These are phyloP conservation scores for Beroe ovata DNA, from an alignment of 37 sponge, comb jelly and placozoan genomes.

Conservation along the genomic window DNA sequence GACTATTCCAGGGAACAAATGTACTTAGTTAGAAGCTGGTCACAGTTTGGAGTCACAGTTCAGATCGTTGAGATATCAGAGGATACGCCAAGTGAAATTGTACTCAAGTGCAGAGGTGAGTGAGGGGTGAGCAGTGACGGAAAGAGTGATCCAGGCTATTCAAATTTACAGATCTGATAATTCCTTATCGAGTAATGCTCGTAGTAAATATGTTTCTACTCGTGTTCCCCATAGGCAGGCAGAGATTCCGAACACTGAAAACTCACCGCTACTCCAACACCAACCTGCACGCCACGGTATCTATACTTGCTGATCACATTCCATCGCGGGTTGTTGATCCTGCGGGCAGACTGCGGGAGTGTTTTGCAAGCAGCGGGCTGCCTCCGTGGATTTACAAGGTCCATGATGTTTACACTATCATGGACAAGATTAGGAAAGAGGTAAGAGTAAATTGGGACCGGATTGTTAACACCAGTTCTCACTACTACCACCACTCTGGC, in stretches of 20 bases:
- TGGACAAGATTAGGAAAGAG: constrained; percentile 11
- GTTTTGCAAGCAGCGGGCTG: background rate
- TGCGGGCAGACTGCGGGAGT: constrained; percentile 22
- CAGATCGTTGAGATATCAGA: constrained; percentile 49
- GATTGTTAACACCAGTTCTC: no score
- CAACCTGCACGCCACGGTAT: constrained; percentile 10
- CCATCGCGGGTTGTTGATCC: background rate
- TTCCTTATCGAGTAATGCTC: no score
- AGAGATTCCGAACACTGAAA: background rate
- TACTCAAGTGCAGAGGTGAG: constrained; percentile 52
- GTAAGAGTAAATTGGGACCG: no score
- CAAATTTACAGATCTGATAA: no score
- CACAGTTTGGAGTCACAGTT: constrained; percentile 40
- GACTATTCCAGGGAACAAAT: background rate
- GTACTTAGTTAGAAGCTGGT: constrained; percentile 9
- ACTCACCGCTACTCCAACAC: background rate
- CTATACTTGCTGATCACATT: constrained; percentile 11
- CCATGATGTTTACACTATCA: constrained; percentile 3
- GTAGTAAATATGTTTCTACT: no score
- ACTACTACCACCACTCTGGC: no score
- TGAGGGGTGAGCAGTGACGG: no score
- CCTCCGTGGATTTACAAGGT: constrained; percentile 6
- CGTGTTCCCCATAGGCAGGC: constrained; percentile 6
- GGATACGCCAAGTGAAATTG: constrained; percentile 3
- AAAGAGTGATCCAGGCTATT: no score